A percentile compares a stretch with the other conserved stretches of the same genome.
phyloP scores from a whole-genome alignment of 2,113 vertebrate genomes.

The Gnathonemus longibarbis region DNA sequence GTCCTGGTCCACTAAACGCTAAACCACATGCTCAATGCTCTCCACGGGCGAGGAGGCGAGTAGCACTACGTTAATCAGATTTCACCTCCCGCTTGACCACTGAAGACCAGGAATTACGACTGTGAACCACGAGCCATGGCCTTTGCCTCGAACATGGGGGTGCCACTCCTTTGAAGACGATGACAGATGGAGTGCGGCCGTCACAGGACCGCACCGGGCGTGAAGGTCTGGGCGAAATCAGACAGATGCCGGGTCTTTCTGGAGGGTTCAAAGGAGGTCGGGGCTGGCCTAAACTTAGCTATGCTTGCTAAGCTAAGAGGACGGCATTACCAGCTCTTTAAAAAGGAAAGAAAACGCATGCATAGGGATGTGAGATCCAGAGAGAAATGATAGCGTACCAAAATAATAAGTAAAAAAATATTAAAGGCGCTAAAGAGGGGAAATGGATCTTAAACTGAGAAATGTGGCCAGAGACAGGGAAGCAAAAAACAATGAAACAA shows the following conservation, averaged over 20 bases:
- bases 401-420: background rate
- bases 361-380: background rate
- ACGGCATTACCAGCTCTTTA: constrained; percentile 19
- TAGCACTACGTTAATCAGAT: background rate
- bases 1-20: background rate
- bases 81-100: background rate
- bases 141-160: background rate
- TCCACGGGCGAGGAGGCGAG: too few relatives aligned
- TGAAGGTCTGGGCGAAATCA: background rate
- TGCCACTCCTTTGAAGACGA: background rate
- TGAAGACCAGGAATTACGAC: background rate
- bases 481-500: background rate
- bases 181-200: background rate
- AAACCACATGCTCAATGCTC: background rate
- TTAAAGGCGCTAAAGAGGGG: background rate
- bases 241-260: background rate
- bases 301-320: background rate
- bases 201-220: background rate
- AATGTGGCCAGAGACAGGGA: background rate
- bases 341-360: background rate
- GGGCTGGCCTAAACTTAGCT: background rate
- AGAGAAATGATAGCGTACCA: background rate
- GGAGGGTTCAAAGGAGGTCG: background rate
- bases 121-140: background rate
- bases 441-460: background rate